Evolutionary conservation across 2,113 vertebrate species (phyloP).

Genomic region (Rhodinocichla rosea): DNA sequence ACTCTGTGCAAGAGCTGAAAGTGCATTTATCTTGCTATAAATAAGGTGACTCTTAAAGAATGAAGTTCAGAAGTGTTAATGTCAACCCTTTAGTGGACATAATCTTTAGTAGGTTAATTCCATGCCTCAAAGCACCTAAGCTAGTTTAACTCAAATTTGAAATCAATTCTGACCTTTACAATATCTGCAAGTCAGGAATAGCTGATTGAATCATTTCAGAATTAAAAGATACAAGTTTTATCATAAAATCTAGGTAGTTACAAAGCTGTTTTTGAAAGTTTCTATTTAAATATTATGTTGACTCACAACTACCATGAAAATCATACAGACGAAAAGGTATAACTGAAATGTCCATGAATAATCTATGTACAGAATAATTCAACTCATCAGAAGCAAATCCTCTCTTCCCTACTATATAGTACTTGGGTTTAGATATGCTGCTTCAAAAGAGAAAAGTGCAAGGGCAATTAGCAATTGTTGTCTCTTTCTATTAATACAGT

Average conservation of each 20-base stretch:
- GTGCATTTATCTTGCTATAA: conserved; percentile 28
- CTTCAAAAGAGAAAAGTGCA: background rate
- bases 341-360: background rate
- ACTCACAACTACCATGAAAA: background rate
- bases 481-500: background rate
- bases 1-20: conserved; percentile 13
- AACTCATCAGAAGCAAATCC: background rate
- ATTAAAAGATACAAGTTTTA: background rate
- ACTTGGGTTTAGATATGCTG: background rate
- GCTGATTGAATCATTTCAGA: background rate
- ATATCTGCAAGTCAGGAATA: background rate
- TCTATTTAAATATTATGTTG: background rate
- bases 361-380: background rate
- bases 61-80: conserved; percentile 36
- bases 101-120: background rate
- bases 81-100: background rate
- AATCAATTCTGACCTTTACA: background rate
- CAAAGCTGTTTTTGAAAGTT: background rate
- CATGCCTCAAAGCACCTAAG: background rate
- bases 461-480: background rate
- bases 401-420: background rate
- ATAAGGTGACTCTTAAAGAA: conserved; percentile 42
- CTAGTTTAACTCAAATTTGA: background rate
- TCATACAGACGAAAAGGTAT: background rate
- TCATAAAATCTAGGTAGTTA: background rate